phyloP scores from a whole-genome alignment of 2,113 vertebrate species.

The Tichodroma muraria region DNA sequence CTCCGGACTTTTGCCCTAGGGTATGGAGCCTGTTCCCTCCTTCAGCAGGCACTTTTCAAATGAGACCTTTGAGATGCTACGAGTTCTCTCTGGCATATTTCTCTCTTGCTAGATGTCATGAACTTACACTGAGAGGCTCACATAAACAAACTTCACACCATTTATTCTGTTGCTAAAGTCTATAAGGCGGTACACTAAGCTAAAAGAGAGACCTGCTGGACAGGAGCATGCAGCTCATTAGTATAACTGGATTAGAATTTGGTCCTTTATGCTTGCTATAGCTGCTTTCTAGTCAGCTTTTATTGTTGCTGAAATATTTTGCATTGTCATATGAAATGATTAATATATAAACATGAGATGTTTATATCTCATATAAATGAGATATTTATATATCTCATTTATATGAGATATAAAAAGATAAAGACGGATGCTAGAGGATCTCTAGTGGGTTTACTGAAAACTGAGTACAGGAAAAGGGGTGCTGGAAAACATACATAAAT shows the following conservation, averaged over 20 bases:
- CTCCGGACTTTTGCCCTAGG: not conserved
- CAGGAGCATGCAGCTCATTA: not conserved
- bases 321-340: not conserved
- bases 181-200: not conserved
- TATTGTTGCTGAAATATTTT: not conserved
- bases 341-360: slow-evolving; percentile 14
- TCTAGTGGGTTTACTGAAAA: not conserved
- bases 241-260: not conserved
- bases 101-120: not conserved
- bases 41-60: not conserved
- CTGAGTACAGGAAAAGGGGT: not conserved
- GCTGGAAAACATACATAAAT: not conserved
- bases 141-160: not conserved
- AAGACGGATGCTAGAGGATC: not conserved
- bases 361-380: too few relatives aligned
- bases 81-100: not conserved
- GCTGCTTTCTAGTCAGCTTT: not conserved
- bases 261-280: not conserved
- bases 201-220: not conserved
- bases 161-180: not conserved
- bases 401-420: too few relatives aligned
- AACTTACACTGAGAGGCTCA: not conserved
- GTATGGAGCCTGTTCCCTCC: not conserved
- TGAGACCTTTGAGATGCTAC: not conserved
- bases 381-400: too few relatives aligned